Base-by-base conservation (phyloP, 2,113 vertebrate species). In the Ceyx melanurus region DNA sequence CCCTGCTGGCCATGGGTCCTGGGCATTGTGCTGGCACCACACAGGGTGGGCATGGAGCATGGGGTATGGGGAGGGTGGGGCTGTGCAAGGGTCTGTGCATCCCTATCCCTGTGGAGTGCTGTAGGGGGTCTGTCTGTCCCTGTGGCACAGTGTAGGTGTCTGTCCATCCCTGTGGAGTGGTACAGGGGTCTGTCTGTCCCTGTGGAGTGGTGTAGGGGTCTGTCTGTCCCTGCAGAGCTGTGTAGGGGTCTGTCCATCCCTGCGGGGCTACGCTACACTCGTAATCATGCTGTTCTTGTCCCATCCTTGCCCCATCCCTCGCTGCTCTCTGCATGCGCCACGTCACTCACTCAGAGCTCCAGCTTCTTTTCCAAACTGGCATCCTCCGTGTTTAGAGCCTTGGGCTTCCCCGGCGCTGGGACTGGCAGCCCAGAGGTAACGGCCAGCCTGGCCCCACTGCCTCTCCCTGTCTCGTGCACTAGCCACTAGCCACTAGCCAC, bases 281-380 rank as follows among this genome's bases (percentile, higher is more conserved):
- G 3, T 91, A 79, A 71, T 89, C 40, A 42, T 11, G 3, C 31
- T 95, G 73, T 81, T 95, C 71, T 86, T 33, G 65, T 78, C 75
- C 58, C 43, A 3, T 81, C 72, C 42, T 23, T 50, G 48, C 23
- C 48, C 50, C 50, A 51, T 25, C 50, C 67, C 86, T 81, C 0
- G 18, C 66, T 82, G 71, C 60, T 85, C 81, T 88, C 88, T 88
- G 88, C 73, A 1, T 94, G 88, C 11, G 18, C 95, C 87, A 48
- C 67, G 72, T 93, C 94, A 94, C 95, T 92, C 92, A 84, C 91
- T 93, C 97, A 98, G 98, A 96, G 92, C 94, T 97, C 97, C 95
- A 71, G 98, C 97, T 96, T 98, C 97, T 96, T 98, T 97, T 98
- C 98, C 97, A 98, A 98, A 98, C 93, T 98, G 50, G 50, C 50